Base-by-base conservation (phyloP, 1,140 invertebrate species). In the Temnothorax curvispinosus region DNA sequence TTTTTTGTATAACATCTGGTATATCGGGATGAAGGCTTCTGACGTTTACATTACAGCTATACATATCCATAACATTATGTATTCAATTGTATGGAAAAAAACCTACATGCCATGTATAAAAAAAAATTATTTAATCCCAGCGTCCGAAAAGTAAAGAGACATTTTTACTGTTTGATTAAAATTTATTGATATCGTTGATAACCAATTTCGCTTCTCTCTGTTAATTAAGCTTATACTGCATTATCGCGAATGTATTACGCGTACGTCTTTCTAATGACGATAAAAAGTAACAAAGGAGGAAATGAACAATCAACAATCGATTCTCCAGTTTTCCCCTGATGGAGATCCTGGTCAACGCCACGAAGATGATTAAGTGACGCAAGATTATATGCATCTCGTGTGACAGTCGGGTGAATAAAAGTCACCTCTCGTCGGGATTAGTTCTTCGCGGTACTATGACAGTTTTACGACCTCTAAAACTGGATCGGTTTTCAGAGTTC, bases 401-500 rank as follows among this genome's bases (percentile, higher is more conserved):
- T 27, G 27, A 27, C 27, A 27, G 27, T 1, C 27, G 27, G 54
- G 38, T 44, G 67, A 50, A 76, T 76, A 32, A 60, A 77, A 78
- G 58, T 88, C 72, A 87, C 56, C 75, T 89, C 77, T 74, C 50
- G 38, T 54, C 27, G 65, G 80, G 72, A 90, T 89, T 85, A 85
- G 47, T 32, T 76, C 47, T 50, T 67, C 56, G 38, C 32, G 21
- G 15, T 87, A 13, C 21, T 21, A 52, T 38, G 27, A 64, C 64
- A 62, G 52, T 86, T 89, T 76, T 62, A 80, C 41, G 75, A 75
- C 44, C 74, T 80, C 86, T 69, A 88, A 91, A 89, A 89, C 77
- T 90, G 72, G 87, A 92, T 92, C 89, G 75, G 86, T 92, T 88
- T 92, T 89, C 90, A 89, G 65, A 76, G 47, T 84, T 92, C 89